A percentile compares a stretch with the other conserved stretches of the same genome.
phyloP scores from a whole-genome alignment of 2,797 vertebrate species.

The Gouania willdenowi region DNA sequence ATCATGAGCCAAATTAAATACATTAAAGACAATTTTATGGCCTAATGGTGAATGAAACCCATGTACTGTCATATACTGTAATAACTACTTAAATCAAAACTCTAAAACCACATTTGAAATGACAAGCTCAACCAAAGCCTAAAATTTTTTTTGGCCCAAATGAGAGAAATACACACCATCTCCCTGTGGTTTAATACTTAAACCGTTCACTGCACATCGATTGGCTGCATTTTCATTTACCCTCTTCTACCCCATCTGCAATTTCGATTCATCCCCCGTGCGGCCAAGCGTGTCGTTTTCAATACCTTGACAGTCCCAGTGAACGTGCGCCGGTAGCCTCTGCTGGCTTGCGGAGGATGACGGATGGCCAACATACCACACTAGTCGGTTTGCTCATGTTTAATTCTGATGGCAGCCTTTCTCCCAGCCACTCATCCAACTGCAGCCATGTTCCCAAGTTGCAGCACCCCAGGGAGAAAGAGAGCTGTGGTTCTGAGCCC shows the following conservation, averaged over 20 bases:
- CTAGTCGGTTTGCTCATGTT: constrained; percentile 69
- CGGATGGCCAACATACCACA: constrained; percentile 52
- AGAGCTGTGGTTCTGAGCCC: constrained; percentile 38
- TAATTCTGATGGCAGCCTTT: constrained; percentile 69
- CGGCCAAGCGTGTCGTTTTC: constrained; percentile 65
- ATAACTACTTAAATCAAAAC: constrained; percentile 15
- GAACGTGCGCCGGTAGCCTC: constrained; percentile 63
- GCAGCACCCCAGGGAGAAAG: constrained; percentile 47
- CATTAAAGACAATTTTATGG: not conserved
- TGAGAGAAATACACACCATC: constrained; percentile 17
- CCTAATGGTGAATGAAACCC: constrained; percentile 15
- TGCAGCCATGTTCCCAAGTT: constrained; percentile 40
- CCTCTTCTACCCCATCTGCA: constrained; percentile 61
- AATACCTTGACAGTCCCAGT: constrained; percentile 68
- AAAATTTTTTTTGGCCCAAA: constrained; percentile 33
- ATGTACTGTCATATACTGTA: constrained; percentile 18
- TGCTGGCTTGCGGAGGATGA: constrained; percentile 52
- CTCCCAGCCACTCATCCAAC: constrained; percentile 46
- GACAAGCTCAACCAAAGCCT: constrained; percentile 25
- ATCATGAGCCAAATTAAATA: constrained; percentile 12
- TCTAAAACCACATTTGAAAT: constrained; percentile 28
- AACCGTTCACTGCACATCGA: constrained; percentile 30
- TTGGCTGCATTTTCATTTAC: constrained; percentile 31
- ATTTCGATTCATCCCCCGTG: constrained; percentile 66
- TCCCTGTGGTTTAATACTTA: constrained; percentile 26